Percentiles rank a stretch among this genome's conserved stretches.
Evolutionary conservation across 2,888 invertebrate species (phyloP).

Genomic region (Griposia aprilina): DNA sequence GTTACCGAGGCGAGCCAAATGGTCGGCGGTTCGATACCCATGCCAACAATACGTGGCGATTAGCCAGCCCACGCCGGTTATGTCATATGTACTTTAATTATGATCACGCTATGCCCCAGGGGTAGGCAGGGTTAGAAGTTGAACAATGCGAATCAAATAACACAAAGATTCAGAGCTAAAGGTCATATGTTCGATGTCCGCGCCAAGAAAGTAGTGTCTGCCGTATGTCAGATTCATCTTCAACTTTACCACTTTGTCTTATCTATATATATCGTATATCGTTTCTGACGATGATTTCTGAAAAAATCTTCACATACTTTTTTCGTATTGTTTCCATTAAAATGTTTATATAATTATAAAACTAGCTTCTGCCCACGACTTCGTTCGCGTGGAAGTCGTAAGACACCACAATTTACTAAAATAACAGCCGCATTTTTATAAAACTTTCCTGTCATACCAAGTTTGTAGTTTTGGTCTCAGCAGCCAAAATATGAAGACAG

Average conservation of each 20-base stretch:
- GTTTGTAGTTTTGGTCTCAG: too few species aligned
- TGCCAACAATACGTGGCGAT: constrained; percentile 61
- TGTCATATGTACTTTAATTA: constrained; percentile 50
- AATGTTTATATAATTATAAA: neutral
- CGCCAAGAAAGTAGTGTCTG: neutral
- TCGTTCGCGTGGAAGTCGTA: too few species aligned
- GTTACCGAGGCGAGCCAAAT: constrained; percentile 55
- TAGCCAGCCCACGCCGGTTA: constrained; percentile 49
- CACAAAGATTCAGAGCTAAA: neutral
- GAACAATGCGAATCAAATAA: neutral
- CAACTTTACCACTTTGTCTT: neutral
- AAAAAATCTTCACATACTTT: neutral
- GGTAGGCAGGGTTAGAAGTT: constrained; percentile 22
- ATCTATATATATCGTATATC: neutral
- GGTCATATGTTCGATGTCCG: neutral
- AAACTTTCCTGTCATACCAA: too few species aligned
- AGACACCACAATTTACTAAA: too few species aligned
- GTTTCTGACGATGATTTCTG: too few species aligned
- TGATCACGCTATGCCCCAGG: constrained; percentile 31
- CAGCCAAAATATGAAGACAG: too few species aligned
- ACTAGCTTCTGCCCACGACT: neutral
- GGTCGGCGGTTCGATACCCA: constrained; percentile 55
- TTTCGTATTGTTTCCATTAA: neutral
- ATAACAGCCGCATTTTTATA: too few species aligned
- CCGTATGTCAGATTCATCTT: neutral